These are phyloP conservation scores for Charina bottae DNA, from an alignment of 2,113 vertebrate species.

Conservation along the genomic window DNA sequence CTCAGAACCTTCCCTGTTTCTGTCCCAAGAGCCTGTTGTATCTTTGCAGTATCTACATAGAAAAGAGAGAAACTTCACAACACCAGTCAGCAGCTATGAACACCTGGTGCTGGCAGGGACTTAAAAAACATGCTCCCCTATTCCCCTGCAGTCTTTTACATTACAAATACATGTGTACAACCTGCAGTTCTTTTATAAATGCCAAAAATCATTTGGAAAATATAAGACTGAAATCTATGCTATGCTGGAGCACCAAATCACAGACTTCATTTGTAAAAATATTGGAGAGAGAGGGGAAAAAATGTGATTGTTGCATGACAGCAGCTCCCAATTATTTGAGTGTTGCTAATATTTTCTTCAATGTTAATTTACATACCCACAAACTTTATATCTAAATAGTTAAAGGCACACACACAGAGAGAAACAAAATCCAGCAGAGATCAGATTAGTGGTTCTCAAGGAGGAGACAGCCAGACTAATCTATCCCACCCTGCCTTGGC, in stretches of 20 bases:
- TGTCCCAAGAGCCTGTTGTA: constrained; percentile 1
- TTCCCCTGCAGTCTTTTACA: constrained; percentile 5
- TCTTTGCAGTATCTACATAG: constrained; percentile 2
- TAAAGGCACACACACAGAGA: neutral
- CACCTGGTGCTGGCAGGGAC: neutral
- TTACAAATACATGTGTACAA: constrained; percentile 16
- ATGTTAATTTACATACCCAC: neutral
- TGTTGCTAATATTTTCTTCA: constrained; percentile 32
- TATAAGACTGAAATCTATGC: accelerated
- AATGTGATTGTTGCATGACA: constrained; percentile 5
- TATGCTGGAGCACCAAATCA: constrained; percentile 15
- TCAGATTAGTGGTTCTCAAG: neutral
- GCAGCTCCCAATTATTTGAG: accelerated
- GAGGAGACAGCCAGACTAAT: neutral
- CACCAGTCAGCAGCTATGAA: constrained; percentile 19
- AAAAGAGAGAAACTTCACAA: constrained; percentile 20
- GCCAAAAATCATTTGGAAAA: constrained; percentile 11
- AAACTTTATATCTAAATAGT: neutral
- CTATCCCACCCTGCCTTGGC: neutral
- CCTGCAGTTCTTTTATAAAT: neutral
- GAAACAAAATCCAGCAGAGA: accelerated
- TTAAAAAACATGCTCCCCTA: neutral
- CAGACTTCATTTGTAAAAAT: constrained; percentile 15
- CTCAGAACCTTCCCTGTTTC: neutral
- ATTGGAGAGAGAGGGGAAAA: neutral